Evolutionary conservation across 2,888 invertebrate species (phyloP).

Genomic region (Sminthurides aquaticus): DNA sequence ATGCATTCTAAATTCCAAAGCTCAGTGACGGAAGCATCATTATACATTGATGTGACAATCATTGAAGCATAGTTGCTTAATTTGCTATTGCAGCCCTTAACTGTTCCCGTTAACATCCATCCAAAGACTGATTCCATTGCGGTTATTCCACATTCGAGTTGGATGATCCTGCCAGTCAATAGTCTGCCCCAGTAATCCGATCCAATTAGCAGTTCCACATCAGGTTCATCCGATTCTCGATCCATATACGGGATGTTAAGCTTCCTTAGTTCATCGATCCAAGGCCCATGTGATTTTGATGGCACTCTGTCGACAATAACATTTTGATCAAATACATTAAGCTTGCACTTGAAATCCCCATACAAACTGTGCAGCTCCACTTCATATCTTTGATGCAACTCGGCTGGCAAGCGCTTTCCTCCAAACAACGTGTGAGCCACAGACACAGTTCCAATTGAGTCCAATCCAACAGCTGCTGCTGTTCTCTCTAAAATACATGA

Average conservation of each 20-base stretch:
- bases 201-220: background rate
- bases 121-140: background rate
- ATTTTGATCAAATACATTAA: background rate
- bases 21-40: background rate
- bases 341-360: background rate
- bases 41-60: background rate
- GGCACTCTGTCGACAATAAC: background rate
- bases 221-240: background rate
- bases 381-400: background rate
- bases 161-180: background rate
- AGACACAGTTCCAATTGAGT: background rate
- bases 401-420: background rate
- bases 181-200: background rate
- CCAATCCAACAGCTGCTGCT: background rate
- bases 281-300: background rate
- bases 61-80: background rate
- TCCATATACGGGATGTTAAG: background rate
- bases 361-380: background rate
- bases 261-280: background rate
- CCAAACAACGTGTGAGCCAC: background rate
- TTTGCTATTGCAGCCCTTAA: background rate
- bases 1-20: background rate
- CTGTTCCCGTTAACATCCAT: background rate
- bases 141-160: background rate
- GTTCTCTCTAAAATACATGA: background rate